Conservation (phyloP, 2,888 invertebrate genomes). For the Hemicrepidius hirtus region DNA sequence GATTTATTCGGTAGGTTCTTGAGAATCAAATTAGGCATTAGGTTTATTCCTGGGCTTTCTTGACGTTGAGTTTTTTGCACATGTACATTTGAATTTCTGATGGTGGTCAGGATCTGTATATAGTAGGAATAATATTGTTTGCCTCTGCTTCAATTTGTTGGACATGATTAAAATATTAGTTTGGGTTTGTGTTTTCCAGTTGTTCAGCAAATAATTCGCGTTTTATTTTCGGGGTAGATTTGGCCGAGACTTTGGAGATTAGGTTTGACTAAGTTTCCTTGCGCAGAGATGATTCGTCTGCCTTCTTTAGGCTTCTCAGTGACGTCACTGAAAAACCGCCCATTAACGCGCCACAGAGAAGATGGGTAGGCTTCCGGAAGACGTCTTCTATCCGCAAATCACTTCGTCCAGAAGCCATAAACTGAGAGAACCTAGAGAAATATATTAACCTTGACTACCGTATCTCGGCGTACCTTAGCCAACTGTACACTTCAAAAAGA, state of each 20-base stretch:
- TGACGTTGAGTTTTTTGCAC: constrained; percentile 14
- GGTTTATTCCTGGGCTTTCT: constrained; percentile 21
- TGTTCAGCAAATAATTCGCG: constrained; percentile 15
- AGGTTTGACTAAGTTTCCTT: too few relatives aligned
- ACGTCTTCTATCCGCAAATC: too few relatives aligned
- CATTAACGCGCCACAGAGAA: too few relatives aligned
- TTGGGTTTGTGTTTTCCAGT: constrained; percentile 9
- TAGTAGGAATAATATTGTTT: not conserved
- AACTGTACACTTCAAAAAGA: too few relatives aligned
- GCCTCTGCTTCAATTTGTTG: not conserved
- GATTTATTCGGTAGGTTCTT: constrained; percentile 40
- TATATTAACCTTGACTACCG: too few relatives aligned
- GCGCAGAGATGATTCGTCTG: too few relatives aligned
- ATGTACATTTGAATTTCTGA: constrained; percentile 1
- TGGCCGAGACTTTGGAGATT: not conserved
- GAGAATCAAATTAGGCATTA: constrained; percentile 4
- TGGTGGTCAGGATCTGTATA: constrained; percentile 4
- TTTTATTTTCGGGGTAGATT: not conserved
- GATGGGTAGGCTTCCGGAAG: too few relatives aligned
- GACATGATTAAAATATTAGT: constrained; percentile 1
- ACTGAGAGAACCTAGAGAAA: too few relatives aligned
- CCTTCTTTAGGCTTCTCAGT: too few relatives aligned
- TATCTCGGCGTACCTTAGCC: too few relatives aligned
- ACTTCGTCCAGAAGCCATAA: too few relatives aligned
- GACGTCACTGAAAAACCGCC: too few relatives aligned